Evolutionary conservation across 2,113 vertebrate species (phyloP).

Genomic region (Xenopus tropicalis): DNA sequence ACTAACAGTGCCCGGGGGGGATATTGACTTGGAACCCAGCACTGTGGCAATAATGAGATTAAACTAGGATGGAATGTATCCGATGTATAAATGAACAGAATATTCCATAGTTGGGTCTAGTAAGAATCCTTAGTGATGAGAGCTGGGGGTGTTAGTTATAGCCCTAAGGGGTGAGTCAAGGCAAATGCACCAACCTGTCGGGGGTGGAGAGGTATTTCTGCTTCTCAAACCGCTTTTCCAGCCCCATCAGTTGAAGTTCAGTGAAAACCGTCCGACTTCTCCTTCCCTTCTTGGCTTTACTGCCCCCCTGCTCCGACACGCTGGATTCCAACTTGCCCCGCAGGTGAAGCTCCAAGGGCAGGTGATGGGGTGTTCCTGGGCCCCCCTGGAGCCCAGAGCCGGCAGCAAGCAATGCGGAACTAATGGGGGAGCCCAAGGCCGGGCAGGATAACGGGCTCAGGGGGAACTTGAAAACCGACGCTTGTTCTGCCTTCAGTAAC

Average conservation of each 20-base stretch:
- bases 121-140: too few relatives aligned
- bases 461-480: slow-evolving; percentile 90
- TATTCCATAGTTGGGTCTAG: too few relatives aligned
- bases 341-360: slow-evolving; percentile 92
- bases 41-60: too few relatives aligned
- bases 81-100: too few relatives aligned
- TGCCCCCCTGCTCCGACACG: slow-evolving; percentile 61
- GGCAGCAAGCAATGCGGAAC: slow-evolving; percentile 78
- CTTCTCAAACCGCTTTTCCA: slow-evolving; percentile 98
- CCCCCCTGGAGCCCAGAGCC: slow-evolving; percentile 75
- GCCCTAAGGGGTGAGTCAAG: too few relatives aligned
- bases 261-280: slow-evolving; percentile 96
- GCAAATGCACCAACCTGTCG: slow-evolving; percentile 74
- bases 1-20: too few relatives aligned
- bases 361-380: slow-evolving; percentile 76
- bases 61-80: too few relatives aligned
- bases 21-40: too few relatives aligned
- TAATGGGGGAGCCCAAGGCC: slow-evolving; percentile 69
- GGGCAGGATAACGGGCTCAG: slow-evolving; percentile 85
- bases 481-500: slow-evolving; percentile 87
- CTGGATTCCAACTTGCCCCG: slow-evolving; percentile 86
- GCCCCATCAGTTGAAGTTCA: slow-evolving; percentile 95
- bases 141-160: too few relatives aligned
- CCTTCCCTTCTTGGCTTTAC: slow-evolving; percentile 92
- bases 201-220: slow-evolving; percentile 98